A percentile compares a stretch with the other conserved stretches of the same genome.
Conservation (phyloP, 2,113 vertebrate species). For the Miniopterus natalensis region DNA sequence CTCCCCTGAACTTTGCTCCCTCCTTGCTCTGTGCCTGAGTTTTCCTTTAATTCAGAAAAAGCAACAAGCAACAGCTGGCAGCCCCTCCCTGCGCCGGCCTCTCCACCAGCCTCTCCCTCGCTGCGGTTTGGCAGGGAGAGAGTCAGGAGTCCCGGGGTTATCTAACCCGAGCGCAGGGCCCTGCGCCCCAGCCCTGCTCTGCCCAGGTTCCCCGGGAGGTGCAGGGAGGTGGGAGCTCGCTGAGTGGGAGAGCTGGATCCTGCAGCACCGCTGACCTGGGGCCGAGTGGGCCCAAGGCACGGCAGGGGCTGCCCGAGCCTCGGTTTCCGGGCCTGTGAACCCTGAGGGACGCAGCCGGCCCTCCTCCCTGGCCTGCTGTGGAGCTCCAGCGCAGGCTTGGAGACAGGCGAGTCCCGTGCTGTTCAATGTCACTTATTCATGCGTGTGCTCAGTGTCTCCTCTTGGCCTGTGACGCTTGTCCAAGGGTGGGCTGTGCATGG, state of each 20-base stretch:
- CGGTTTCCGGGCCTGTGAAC: neutral
- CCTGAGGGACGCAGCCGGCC: fast-evolving
- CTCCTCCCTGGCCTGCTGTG: neutral
- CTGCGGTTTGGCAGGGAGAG: slow-evolving; percentile 68
- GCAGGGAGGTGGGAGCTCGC: neutral
- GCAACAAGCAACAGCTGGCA: slow-evolving; percentile 48
- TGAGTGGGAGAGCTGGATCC: neutral
- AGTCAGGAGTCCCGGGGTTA: neutral
- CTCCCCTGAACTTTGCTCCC: slow-evolving; percentile 62
- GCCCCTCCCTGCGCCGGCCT: neutral
- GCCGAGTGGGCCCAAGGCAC: too few relatives aligned
- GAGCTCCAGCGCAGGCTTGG: neutral
- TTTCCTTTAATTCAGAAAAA: slow-evolving; percentile 74
- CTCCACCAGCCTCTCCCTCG: neutral
- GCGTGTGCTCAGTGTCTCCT: fast-evolving
- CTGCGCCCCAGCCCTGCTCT: neutral
- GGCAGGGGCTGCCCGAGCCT: neutral
- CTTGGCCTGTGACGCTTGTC: fast-evolving
- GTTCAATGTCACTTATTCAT: neutral
- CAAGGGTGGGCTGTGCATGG: neutral
- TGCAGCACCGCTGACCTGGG: too few relatives aligned
- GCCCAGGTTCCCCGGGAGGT: neutral
- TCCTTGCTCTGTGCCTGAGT: neutral
- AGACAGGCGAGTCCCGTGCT: too few relatives aligned
- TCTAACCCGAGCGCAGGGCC: neutral